phyloP scores from a whole-genome alignment of 2,113 vertebrate genomes.

The Abramis brama region DNA sequence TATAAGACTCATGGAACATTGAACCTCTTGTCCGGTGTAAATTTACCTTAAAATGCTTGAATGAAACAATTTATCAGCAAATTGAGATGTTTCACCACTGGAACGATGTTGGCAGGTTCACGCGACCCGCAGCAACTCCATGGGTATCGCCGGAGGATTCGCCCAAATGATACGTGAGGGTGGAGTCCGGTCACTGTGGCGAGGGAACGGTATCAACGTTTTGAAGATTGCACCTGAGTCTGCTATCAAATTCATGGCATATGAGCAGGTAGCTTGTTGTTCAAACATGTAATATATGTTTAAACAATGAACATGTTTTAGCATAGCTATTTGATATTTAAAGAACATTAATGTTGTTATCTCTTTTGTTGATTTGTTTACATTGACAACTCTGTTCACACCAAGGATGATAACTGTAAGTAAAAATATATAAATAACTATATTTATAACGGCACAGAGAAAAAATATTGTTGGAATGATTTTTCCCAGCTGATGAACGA shows the following conservation, averaged over 20 bases:
- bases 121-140: constrained; percentile 88
- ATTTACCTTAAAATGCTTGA: neutral
- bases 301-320: too few relatives aligned
- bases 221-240: constrained; percentile 95
- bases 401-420: too few relatives aligned
- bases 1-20: neutral
- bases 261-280: constrained; percentile 85
- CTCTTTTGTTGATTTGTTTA: neutral
- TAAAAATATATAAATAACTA: too few relatives aligned
- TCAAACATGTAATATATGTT: too few relatives aligned
- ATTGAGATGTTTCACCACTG: neutral
- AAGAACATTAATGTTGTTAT: neutral
- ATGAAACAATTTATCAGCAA: neutral
- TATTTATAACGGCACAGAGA: too few relatives aligned
- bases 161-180: constrained; percentile 92
- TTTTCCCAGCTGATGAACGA: too few relatives aligned
- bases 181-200: constrained; percentile 87
- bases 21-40: neutral
- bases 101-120: constrained; percentile 81
- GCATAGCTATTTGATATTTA: too few relatives aligned
- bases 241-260: constrained; percentile 98
- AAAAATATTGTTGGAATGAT: too few relatives aligned
- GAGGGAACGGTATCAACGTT: constrained; percentile 95
- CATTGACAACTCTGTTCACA: too few relatives aligned
- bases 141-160: constrained; percentile 89